Evolutionary conservation across 2,797 vertebrate genomes (phyloP).

Genomic region (Gobio occitaniae): DNA sequence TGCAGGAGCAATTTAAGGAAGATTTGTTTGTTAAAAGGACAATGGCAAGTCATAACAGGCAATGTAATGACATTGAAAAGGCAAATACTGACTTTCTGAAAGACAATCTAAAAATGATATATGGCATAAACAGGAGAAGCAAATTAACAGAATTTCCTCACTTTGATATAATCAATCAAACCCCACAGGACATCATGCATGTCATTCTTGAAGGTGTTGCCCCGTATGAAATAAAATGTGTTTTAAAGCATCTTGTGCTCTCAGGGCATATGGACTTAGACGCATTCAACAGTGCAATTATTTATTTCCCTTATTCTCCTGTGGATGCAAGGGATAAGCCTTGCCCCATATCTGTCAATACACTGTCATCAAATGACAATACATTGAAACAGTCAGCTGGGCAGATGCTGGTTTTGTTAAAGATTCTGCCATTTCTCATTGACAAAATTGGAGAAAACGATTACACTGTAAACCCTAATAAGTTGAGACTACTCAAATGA

Average conservation of each 20-base stretch:
- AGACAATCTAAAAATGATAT: slow-evolving; percentile 26
- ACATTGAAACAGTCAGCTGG: slow-evolving; percentile 49
- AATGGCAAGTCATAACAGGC: slow-evolving; percentile 36
- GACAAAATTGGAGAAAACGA: slow-evolving; percentile 17
- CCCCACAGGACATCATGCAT: too few relatives aligned
- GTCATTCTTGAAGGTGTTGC: too few relatives aligned
- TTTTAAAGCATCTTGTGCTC: neutral
- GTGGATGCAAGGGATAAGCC: too few relatives aligned
- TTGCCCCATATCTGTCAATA: neutral
- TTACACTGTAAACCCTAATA: too few relatives aligned
- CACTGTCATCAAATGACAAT: slow-evolving; percentile 50
- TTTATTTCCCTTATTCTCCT: neutral
- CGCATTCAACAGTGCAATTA: neutral
- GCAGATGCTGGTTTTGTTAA: slow-evolving; percentile 54
- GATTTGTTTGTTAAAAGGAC: slow-evolving; percentile 43
- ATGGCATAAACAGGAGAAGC: slow-evolving; percentile 47
- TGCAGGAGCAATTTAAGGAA: slow-evolving; percentile 40
- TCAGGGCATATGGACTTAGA: neutral
- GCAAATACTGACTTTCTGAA: slow-evolving; percentile 13
- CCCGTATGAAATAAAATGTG: neutral
- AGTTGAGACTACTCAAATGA: too few relatives aligned
- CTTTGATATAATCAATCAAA: too few relatives aligned
- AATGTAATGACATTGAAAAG: neutral
- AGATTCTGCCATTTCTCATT: slow-evolving; percentile 53
- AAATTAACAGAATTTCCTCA: too few relatives aligned